Evolutionary conservation across 2,888 invertebrate species (phyloP).

Genomic region (Bellardia bayeri): DNA sequence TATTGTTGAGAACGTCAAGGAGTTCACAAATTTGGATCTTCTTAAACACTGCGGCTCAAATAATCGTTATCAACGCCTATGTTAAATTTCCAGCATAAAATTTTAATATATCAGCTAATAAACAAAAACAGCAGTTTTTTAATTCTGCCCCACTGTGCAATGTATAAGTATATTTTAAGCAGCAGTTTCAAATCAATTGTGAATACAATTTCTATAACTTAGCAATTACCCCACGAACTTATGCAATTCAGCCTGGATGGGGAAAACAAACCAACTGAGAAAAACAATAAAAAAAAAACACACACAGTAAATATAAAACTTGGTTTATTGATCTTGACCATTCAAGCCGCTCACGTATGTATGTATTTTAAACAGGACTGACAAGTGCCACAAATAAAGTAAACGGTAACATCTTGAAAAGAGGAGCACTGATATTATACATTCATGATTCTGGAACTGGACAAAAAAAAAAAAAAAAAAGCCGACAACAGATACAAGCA

Average conservation of each 20-base stretch:
- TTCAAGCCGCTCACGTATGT: constrained; percentile 56
- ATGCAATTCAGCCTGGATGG: not conserved
- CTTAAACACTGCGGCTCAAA: too few species aligned
- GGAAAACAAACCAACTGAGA: not conserved
- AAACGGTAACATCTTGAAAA: constrained; percentile 70
- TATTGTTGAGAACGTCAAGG: too few species aligned
- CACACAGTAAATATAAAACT: constrained; percentile 18
- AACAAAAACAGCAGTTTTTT: too few species aligned
- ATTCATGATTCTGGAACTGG: constrained; percentile 30
- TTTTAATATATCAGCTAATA: too few species aligned
- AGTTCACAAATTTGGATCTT: too few species aligned
- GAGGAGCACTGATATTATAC: constrained; percentile 58
- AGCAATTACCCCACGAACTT: not conserved
- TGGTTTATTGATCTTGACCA: constrained; percentile 70
- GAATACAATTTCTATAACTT: not conserved
- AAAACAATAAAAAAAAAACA: constrained; percentile 1
- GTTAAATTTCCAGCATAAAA: too few species aligned
- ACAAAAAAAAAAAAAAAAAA: constrained; percentile 38
- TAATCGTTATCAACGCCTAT: too few species aligned
- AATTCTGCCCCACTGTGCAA: too few species aligned
- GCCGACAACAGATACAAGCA: constrained; percentile 37
- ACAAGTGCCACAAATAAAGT: constrained; percentile 72
- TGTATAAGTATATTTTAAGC: too few species aligned
- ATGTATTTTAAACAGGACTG: constrained; percentile 70
- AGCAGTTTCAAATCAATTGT: too few species aligned